A percentile compares a stretch with the other conserved stretches of the same genome.
Conservation (phyloP, 2,113 vertebrate species). For the Pollimyrus isidori region DNA sequence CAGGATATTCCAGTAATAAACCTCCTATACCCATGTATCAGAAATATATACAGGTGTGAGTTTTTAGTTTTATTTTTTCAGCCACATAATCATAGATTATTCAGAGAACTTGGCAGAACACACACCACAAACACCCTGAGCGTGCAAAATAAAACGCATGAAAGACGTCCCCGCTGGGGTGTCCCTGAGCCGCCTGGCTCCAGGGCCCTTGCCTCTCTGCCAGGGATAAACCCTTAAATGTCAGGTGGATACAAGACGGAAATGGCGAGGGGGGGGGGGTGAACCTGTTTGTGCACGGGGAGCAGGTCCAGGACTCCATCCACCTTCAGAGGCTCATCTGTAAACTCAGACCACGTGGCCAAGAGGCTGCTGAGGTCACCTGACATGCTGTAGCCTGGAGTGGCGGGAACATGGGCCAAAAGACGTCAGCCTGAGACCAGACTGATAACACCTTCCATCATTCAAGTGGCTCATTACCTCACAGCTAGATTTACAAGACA, state of each 20-base stretch:
- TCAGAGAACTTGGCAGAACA: not conserved
- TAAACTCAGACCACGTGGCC: conserved; percentile 56
- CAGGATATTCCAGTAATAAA: too few species aligned
- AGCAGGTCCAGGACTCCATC: conserved; percentile 65
- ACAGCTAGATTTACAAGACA: not conserved
- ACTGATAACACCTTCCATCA: not conserved
- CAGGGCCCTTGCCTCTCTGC: not conserved
- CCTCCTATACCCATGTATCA: too few species aligned
- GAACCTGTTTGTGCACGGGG: conserved; percentile 67
- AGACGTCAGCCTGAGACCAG: not conserved
- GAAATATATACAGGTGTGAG: too few species aligned
- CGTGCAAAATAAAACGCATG: not conserved
- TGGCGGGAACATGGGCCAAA: not conserved
- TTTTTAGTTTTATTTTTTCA: not conserved
- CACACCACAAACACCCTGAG: not conserved
- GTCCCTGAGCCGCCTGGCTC: not conserved
- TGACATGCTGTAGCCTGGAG: conserved; percentile 71
- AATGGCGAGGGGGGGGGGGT: not conserved
- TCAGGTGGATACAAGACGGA: not conserved
- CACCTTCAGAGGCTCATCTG: conserved; percentile 48
- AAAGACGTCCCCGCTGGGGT: not conserved
- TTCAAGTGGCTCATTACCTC: not conserved
- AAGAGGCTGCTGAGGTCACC: conserved; percentile 69
- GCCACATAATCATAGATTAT: not conserved
- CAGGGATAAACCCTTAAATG: not conserved